Percentiles rank a stretch among this genome's conserved stretches.
phyloP scores from a whole-genome alignment of 2,113 vertebrate species.

The Microtus ochrogaster region DNA sequence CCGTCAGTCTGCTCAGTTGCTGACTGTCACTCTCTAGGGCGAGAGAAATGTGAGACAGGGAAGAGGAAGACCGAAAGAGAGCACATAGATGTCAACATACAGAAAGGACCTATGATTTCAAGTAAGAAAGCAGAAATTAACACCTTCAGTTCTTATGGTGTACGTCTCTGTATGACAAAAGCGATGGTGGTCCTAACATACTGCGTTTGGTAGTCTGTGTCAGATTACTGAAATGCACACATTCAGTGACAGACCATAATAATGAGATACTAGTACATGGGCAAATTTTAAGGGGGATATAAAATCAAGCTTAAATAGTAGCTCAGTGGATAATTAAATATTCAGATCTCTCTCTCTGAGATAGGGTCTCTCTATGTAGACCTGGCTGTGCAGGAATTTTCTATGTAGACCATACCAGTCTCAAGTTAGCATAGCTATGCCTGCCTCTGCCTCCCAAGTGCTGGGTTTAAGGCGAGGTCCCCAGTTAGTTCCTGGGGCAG shows the following conservation, averaged over 20 bases:
- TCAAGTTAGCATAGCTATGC: neutral
- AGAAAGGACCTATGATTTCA: neutral
- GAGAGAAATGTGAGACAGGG: neutral
- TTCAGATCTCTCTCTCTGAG: neutral
- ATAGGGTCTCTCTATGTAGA: neutral
- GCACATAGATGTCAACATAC: neutral
- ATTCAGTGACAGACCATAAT: neutral
- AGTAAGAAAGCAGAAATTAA: neutral
- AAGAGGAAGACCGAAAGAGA: neutral
- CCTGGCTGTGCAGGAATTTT: neutral
- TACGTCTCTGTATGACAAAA: neutral
- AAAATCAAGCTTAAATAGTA: neutral
- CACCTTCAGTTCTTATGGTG: neutral
- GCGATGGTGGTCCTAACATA: neutral
- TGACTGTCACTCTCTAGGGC: neutral
- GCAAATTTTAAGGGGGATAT: neutral
- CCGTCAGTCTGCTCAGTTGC: neutral
- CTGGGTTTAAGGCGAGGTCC: no score
- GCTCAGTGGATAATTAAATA: neutral
- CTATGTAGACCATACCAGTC: neutral
- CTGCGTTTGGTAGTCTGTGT: neutral
- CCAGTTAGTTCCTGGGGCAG: no score
- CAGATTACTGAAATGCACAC: neutral
- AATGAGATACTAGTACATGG: neutral
- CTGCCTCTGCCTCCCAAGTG: neutral